These are phyloP conservation scores for Boloria selene DNA, from an alignment of 2,888 invertebrate species.

Conservation along the genomic window DNA sequence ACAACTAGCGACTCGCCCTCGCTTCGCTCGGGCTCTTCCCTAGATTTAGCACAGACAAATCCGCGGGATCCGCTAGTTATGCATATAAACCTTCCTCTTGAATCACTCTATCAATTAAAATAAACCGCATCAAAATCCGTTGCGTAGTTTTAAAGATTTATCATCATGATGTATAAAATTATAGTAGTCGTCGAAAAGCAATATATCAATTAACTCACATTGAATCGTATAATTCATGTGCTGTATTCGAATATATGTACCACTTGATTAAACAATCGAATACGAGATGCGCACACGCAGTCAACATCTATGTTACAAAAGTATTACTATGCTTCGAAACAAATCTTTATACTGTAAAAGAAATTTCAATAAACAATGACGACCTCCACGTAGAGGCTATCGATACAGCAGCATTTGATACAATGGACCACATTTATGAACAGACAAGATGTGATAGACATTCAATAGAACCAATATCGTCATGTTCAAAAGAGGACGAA, in stretches of 20 bases:
- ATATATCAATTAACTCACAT: conserved; percentile 27
- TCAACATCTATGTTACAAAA: conserved; percentile 26
- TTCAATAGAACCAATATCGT: conserved; percentile 28
- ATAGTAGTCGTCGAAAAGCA: conserved; percentile 10
- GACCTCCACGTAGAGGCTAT: conserved; percentile 53
- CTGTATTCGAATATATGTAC: conserved; percentile 20
- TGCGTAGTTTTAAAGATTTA: too few species aligned
- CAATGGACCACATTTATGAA: conserved; percentile 29
- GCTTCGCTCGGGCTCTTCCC: too few species aligned
- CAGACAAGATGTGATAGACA: conserved; percentile 26
- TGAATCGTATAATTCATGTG: conserved; percentile 10
- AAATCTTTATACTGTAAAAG: conserved; percentile 31
- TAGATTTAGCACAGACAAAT: too few species aligned
- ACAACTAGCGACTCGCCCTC: too few species aligned
- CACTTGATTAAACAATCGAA: conserved; percentile 33
- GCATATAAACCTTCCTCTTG: too few species aligned
- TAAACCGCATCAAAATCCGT: too few species aligned
- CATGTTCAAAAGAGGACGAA: conserved; percentile 28
- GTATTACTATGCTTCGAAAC: conserved; percentile 31
- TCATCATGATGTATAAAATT: not conserved
- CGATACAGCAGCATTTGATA: conserved; percentile 44
- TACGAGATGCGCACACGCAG: conserved; percentile 21
- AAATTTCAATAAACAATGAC: conserved; percentile 56
- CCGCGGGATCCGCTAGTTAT: too few species aligned
- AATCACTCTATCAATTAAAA: too few species aligned